phyloP scores from a whole-genome alignment of 2,113 vertebrate species.

The Calyptomena viridis region DNA sequence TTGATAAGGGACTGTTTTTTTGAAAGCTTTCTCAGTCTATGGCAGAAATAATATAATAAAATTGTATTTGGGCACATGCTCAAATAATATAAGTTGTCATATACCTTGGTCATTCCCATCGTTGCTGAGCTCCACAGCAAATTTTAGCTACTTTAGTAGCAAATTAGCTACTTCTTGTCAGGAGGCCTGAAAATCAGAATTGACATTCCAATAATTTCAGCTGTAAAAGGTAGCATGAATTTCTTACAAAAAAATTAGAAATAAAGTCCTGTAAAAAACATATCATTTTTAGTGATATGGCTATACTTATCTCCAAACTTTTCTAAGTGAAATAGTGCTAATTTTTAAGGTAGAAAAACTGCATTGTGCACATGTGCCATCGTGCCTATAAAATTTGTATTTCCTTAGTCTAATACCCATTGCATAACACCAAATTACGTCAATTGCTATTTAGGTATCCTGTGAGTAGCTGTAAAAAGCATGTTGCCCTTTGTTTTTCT shows the following conservation, averaged over 20 bases:
- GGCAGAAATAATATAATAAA: neutral
- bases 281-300: neutral
- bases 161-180: neutral
- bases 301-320: neutral
- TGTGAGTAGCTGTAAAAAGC: neutral
- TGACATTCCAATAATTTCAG: neutral
- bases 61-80: neutral
- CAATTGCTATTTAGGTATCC: neutral
- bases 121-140: neutral
- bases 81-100: neutral
- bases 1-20: fast-evolving
- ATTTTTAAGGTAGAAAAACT: neutral
- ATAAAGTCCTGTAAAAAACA: neutral
- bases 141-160: too few relatives aligned
- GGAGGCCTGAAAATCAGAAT: neutral
- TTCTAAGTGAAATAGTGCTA: neutral
- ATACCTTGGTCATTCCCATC: neutral
- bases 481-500: neutral
- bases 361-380: neutral
- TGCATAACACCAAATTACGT: neutral
- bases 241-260: neutral
- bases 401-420: neutral
- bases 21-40: neutral
- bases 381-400: neutral
- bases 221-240: neutral